A percentile compares a stretch with the other conserved stretches of the same genome.
These are phyloP conservation scores for Emydocephalus ijimae DNA, from an alignment of 2,113 vertebrate species.

Conservation along the genomic window DNA sequence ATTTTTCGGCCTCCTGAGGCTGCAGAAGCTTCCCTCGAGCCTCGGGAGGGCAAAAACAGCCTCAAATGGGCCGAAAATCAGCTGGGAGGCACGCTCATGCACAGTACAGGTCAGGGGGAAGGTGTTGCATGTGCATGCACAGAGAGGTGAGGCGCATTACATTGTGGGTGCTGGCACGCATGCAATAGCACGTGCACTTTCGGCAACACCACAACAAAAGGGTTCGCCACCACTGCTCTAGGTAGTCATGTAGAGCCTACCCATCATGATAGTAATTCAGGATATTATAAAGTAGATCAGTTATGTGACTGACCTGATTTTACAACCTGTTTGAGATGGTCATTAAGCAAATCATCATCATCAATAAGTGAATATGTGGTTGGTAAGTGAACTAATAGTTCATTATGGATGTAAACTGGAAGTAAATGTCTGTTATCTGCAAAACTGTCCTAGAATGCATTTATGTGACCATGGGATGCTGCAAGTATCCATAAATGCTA, in stretches of 20 bases:
- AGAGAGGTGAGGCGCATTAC: too few species aligned
- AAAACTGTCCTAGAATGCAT: not conserved
- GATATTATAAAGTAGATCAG: not conserved
- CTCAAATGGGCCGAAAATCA: too few species aligned
- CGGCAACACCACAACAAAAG: too few species aligned
- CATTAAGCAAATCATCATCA: not conserved
- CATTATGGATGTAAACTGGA: not conserved
- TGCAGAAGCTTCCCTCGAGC: too few species aligned
- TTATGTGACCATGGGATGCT: not conserved
- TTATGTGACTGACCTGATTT: not conserved
- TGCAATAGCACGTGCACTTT: too few species aligned
- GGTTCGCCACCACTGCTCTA: too few species aligned
- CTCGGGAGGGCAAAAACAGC: too few species aligned
- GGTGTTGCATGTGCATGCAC: too few species aligned
- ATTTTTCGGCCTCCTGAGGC: too few species aligned
- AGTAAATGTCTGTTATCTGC: not conserved
- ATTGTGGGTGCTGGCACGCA: too few species aligned
- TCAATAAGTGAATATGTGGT: not conserved
- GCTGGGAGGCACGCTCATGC: too few species aligned
- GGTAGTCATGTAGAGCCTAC: not conserved
- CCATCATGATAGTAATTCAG: not conserved
- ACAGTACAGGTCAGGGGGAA: too few species aligned
- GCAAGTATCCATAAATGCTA: not conserved
- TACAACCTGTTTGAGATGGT: not conserved
- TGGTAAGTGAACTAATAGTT: not conserved